phyloP scores from a whole-genome alignment of 2,113 vertebrate genomes.

The Callospermophilus lateralis region DNA sequence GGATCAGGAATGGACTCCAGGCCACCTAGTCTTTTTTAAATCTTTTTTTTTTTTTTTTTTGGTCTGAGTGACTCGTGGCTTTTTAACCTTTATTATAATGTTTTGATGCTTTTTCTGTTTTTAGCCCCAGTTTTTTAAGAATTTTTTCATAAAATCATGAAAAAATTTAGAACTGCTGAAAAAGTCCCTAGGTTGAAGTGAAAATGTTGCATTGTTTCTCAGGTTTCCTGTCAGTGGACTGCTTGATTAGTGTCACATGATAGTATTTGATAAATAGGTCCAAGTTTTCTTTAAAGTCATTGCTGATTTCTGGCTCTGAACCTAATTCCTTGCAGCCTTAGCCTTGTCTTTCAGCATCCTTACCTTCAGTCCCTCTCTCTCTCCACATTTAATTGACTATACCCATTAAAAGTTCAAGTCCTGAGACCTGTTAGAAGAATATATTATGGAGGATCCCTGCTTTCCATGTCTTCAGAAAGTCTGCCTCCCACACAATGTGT shows the following conservation, averaged over 20 bases:
- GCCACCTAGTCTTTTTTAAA: not conserved
- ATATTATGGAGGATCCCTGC: not conserved
- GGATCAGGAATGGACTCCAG: not conserved
- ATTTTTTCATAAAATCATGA: not conserved
- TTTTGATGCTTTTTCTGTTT: not conserved
- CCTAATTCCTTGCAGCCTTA: not conserved
- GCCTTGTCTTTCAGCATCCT: not conserved
- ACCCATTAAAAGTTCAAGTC: not conserved
- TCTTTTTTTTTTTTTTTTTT: not conserved
- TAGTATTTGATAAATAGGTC: not conserved
- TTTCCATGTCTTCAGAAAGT: conserved; percentile 5
- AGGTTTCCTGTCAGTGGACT: not conserved
- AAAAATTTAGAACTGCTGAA: conserved; percentile 24
- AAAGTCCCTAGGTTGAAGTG: not conserved
- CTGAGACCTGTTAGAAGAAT: not conserved
- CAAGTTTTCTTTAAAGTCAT: not conserved
- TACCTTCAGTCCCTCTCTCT: not conserved
- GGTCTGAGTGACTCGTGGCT: not conserved
- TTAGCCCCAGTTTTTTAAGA: not conserved
- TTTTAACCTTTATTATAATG: not conserved
- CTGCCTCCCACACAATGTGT: not conserved
- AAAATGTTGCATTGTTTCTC: not conserved
- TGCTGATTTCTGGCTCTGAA: too few relatives aligned
- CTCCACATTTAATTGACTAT: not conserved
- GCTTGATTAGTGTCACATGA: not conserved